A percentile compares a stretch with the other conserved stretches of the same genome.
Evolutionary conservation across 1,140 invertebrate species (phyloP).

Genomic region (Drosophila ogumai): DNA sequence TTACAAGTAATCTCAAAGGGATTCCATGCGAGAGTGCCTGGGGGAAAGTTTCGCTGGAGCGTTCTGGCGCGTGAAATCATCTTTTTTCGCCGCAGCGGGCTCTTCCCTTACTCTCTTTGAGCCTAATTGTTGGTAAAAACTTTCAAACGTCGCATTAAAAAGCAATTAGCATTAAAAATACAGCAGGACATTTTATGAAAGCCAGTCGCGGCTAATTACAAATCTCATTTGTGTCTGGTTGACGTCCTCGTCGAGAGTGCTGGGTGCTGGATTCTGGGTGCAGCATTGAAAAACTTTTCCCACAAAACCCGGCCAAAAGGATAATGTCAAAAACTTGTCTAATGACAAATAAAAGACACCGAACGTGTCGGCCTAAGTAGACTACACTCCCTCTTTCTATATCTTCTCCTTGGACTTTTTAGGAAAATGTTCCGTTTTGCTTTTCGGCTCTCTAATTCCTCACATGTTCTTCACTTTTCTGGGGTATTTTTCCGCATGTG

Average conservation of each 20-base stretch:
- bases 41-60: conserved; percentile 19
- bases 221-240: conserved; percentile 44
- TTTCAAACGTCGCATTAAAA: conserved; percentile 65
- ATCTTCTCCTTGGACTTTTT: neutral
- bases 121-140: conserved; percentile 62
- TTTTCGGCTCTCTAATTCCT: neutral
- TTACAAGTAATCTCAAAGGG: conserved; percentile 67
- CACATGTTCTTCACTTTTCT: neutral
- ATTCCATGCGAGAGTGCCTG: conserved; percentile 33
- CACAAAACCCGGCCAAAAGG: conserved; percentile 37
- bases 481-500: conserved; percentile 7
- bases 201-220: conserved; percentile 66
- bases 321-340: conserved; percentile 72
- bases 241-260: neutral
- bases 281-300: conserved; percentile 48
- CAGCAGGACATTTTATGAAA: conserved; percentile 39
- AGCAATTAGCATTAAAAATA: conserved; percentile 76
- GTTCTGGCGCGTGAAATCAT: conserved; percentile 69
- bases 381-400: neutral
- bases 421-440: neutral
- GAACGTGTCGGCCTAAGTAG: conserved; percentile 19
- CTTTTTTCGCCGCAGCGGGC: conserved; percentile 27
- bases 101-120: conserved; percentile 2
- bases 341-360: conserved; percentile 66
- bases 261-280: neutral